Percentiles rank a stretch among this genome's conserved stretches.
These are phyloP conservation scores for Siderastrea siderea DNA, from an alignment of 92 coral and sea anemone species.

Conservation along the genomic window DNA sequence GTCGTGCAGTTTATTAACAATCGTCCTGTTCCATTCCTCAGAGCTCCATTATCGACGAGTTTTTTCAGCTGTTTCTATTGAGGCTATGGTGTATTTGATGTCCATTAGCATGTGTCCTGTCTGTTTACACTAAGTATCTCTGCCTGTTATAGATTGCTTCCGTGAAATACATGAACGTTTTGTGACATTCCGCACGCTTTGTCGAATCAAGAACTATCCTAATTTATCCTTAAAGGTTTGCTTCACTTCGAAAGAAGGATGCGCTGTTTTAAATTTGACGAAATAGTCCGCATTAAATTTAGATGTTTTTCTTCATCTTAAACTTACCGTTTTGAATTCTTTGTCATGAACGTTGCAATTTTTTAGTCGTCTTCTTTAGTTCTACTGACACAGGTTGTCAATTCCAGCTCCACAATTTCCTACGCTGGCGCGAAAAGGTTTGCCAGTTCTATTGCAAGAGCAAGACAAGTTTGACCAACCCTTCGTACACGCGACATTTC, in stretches of 20 bases:
- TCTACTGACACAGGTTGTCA: neutral
- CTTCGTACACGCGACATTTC: neutral
- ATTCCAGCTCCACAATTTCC: neutral
- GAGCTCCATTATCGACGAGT: neutral
- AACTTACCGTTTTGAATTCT: too few species aligned
- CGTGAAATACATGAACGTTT: neutral
- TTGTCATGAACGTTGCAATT: too few species aligned
- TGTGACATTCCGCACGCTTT: slow-evolving; percentile 10
- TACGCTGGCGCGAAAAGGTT: neutral
- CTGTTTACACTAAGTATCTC: neutral
- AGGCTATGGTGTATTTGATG: neutral
- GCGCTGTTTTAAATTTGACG: neutral
- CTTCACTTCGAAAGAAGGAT: neutral
- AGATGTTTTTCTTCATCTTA: too few species aligned
- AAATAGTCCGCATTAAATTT: too few species aligned
- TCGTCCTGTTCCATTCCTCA: neutral
- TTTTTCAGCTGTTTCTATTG: slow-evolving; percentile 15
- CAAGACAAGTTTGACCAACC: neutral
- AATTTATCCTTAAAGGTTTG: neutral
- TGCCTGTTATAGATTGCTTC: slow-evolving; percentile 9
- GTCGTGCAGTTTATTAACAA: slow-evolving; percentile 11
- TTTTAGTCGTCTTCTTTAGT: too few species aligned
- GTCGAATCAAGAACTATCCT: neutral
- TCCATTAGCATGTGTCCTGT: slow-evolving; percentile 3
- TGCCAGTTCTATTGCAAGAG: neutral